phyloP scores from a whole-genome alignment of 1,140 invertebrate genomes.

The Hypsibius dujardini region DNA sequence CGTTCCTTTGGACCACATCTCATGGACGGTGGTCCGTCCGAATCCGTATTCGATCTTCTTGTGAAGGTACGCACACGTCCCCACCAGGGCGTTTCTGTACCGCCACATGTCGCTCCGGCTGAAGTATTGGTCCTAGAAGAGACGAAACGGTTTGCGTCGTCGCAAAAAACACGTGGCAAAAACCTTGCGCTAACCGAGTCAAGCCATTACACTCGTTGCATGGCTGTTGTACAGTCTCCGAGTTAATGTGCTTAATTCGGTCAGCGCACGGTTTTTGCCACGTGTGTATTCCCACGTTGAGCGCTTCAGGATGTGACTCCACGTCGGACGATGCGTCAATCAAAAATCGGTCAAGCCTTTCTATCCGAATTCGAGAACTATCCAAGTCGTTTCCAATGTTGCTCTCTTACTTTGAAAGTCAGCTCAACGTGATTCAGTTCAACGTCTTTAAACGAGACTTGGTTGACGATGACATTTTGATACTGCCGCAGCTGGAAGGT shows the following conservation, averaged over 20 bases:
- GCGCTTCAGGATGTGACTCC: no score
- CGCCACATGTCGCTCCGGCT: constrained; percentile 97
- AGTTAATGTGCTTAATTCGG: no score
- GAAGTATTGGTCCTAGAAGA: constrained; percentile 65
- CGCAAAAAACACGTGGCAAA: neutral
- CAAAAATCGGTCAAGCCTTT: no score
- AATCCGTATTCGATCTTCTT: constrained; percentile 80
- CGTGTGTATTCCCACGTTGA: no score
- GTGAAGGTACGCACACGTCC: constrained; percentile 80
- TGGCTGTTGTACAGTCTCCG: no score
- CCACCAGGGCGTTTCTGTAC: constrained; percentile 66
- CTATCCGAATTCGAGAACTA: no score
- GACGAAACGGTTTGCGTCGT: neutral
- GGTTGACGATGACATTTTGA: constrained; percentile 58
- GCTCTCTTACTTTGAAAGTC: constrained; percentile 61
- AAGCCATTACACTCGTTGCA: no score
- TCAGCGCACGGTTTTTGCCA: no score
- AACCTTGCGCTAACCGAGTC: neutral
- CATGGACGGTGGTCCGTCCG: constrained; percentile 35
- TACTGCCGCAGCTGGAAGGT: constrained; percentile 67
- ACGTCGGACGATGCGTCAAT: no score
- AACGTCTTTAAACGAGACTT: constrained; percentile 49
- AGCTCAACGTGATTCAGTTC: constrained; percentile 84
- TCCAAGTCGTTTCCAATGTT: no score
- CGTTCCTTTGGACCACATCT: constrained; percentile 91